Evolutionary conservation across 2,888 invertebrate species (phyloP).

Genomic region (Polyommatus icarus): DNA sequence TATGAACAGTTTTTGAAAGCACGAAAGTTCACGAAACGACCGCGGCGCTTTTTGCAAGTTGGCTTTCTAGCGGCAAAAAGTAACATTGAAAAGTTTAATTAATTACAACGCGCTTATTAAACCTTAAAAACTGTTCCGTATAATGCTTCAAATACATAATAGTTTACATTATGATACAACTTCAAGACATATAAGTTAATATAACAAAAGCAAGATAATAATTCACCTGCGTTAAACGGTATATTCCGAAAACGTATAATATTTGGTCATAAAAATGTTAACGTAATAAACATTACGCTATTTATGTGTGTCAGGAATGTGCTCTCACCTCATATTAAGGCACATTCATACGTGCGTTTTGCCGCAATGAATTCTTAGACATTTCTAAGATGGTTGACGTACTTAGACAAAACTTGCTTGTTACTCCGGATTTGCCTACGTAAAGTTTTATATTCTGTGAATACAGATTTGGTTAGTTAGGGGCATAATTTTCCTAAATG

Average conservation of each 20-base stretch:
- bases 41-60: too few relatives aligned
- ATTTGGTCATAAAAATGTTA: slow-evolving; percentile 1
- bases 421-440: not conserved
- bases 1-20: too few relatives aligned
- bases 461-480: not conserved
- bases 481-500: not conserved
- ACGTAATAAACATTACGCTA: not conserved
- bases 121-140: too few relatives aligned
- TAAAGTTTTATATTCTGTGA: not conserved
- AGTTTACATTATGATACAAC: too few relatives aligned
- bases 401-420: not conserved
- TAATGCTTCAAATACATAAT: too few relatives aligned
- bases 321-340: not conserved
- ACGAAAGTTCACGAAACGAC: too few relatives aligned
- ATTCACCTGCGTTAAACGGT: too few relatives aligned
- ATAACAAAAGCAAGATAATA: too few relatives aligned
- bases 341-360: not conserved
- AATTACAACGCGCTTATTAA: too few relatives aligned
- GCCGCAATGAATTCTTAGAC: not conserved
- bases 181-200: too few relatives aligned
- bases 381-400: not conserved
- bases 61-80: too few relatives aligned
- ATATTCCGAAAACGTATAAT: not conserved
- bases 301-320: not conserved
- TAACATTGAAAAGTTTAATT: too few relatives aligned